Evolutionary conservation across 2,113 vertebrate species (phyloP).

Genomic region (Progne subis): DNA sequence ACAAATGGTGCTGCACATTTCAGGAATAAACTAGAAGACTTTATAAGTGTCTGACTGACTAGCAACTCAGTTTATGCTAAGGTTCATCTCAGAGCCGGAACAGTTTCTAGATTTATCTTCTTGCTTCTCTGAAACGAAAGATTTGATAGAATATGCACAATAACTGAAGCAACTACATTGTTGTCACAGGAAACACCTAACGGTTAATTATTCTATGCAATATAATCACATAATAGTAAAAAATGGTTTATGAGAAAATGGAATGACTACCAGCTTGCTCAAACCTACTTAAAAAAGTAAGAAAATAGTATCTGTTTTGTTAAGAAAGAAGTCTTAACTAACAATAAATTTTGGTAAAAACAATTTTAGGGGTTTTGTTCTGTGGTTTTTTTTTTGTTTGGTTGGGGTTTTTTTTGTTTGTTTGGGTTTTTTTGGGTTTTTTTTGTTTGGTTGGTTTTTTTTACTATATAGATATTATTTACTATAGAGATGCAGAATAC

Average conservation of each 20-base stretch:
- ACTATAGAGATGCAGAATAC: not conserved
- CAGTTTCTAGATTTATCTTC: not conserved
- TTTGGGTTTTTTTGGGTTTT: too few species aligned
- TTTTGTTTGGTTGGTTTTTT: not conserved
- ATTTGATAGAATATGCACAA: not conserved
- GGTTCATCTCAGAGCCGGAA: not conserved
- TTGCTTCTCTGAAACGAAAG: not conserved
- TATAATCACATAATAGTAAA: not conserved
- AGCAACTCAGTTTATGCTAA: not conserved
- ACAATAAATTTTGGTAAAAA: not conserved
- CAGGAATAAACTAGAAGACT: slow-evolving; percentile 43
- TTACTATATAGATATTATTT: not conserved
- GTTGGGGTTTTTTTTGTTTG: too few species aligned
- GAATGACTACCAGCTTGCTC: not conserved
- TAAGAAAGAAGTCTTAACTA: not conserved
- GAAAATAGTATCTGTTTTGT: not conserved
- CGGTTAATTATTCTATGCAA: not conserved
- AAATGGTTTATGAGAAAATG: not conserved
- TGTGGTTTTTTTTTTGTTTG: too few species aligned
- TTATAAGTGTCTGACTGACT: not conserved
- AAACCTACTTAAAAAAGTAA: not conserved
- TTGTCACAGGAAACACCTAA: not conserved
- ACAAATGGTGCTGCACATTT: slow-evolving; percentile 39
- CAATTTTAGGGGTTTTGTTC: not conserved
- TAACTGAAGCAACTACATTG: not conserved